Evolutionary conservation across 2,797 vertebrate species (phyloP), one percentile per base, ranked within the genome.

Genomic region (Tadarida brasiliensis): DNA sequence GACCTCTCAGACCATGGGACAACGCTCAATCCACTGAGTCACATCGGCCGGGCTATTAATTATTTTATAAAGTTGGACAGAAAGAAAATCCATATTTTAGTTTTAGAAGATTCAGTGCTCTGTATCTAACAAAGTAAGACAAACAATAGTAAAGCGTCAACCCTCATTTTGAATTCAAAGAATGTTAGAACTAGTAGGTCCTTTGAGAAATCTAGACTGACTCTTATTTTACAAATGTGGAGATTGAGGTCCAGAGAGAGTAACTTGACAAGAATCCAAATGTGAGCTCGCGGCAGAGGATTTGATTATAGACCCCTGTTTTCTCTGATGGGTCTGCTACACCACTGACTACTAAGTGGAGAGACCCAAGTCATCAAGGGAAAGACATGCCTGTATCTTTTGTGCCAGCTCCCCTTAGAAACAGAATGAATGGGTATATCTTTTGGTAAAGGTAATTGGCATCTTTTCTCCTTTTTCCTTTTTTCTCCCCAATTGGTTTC

Each of bases 41-140:
- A 44, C 5, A 44, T 7, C 3, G 39, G 7, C 39, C 39, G 7
- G 39, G 39, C 39, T 56, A 87, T 76, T 74, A 57, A 63, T 77
- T 67, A 86, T 87, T 94, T 92, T 85, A 83, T 70, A 49, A 89
- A 67, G 9, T 70, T 87, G 71, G n/a, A 4, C 10, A 88, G 65
- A 51, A 78, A 70, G 74, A 91, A 94, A 93, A 19, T 26, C 0
- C 44, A 56, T 35, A 35, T 57, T 71, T 44, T 35, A 0, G 77
- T 49, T n/a, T 73, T 28, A 95, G 54, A 56, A 17, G 5, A 59
- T 56, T 5, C 22, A 51, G 30, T 87, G 47, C 17, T 92, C 33
- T 63, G 17, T 28, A 33, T 70, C 1, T 33, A 54, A 22, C 15
- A 28, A 47, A 70, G 28, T 65, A 65, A 91, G 54, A 59, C 30